Base-by-base conservation (phyloP, 2,113 vertebrate species). In the Argyrosomus japonicus region DNA sequence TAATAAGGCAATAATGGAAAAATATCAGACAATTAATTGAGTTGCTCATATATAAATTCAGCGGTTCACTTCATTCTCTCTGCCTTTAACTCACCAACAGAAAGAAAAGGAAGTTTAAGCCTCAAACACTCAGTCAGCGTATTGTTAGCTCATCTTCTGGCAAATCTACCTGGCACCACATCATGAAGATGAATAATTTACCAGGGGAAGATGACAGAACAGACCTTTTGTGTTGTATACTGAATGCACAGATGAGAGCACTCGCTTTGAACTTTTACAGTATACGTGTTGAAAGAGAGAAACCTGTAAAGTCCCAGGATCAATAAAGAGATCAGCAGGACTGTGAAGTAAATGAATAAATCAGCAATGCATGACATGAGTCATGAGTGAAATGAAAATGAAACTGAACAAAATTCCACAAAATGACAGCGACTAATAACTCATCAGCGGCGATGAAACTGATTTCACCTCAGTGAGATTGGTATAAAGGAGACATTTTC, bases 321-420 rank as follows among this genome's bases (percentile, higher is more conserved):
- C 60, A 57, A 61, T 32, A 48, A 54, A 60, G 3, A 21, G 17
- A 74, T 85, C 56, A 68, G 61, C 48, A 18, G 23, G 25, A 40
- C 77, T 56, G 32, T 23, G 54, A 65, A 60, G 50, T 53, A 45
- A 71, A 84, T 15, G 25, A 81, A 79, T 43, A 47, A 81, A 87
- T 74, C 32, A 62, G 21, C 6, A 45, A 64, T 45, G 63, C 32
- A 2, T 54, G 25, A 47, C 61, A 78, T 54, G 36, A 87, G n/a
- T 51, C 48, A 48, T 11, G 19, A n/a, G 40, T 5, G 47, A 48
- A 69, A 79, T 58, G 14, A 54, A 29, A n/a, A 36, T 56, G 17
- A 73, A 54, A 68, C 3, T 50, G 13, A 60, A 23, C 27, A 5
- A 56, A 61, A 74, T 32, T 18, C 5, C 43, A 56, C 2, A 17